Evolutionary conservation across 2,797 vertebrate genomes (phyloP).

Genomic region (Schizothorax lantsangensis): DNA sequence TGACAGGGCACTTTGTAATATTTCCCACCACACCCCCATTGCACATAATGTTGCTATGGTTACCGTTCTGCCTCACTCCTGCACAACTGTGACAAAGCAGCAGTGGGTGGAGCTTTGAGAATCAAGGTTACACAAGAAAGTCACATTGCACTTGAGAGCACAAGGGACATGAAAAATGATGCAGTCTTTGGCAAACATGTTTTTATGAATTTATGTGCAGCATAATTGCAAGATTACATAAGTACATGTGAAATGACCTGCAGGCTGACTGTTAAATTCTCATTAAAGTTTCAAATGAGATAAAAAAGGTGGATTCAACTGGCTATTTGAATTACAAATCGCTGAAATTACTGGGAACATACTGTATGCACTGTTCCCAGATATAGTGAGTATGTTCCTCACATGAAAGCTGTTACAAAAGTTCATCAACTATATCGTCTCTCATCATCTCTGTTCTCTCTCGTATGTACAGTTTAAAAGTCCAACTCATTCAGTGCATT

Average conservation of each 20-base stretch:
- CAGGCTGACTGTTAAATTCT: not conserved
- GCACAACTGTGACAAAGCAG: constrained; percentile 60
- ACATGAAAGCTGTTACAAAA: not conserved
- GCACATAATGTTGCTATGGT: constrained; percentile 67
- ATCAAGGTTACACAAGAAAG: constrained; percentile 51
- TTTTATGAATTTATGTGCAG: not conserved
- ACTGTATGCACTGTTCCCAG: not conserved
- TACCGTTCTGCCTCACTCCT: constrained; percentile 62
- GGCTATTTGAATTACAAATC: not conserved
- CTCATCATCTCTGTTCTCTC: not conserved
- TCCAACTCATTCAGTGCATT: not conserved
- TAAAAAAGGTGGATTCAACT: not conserved
- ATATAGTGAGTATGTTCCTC: not conserved
- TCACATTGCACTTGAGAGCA: constrained; percentile 43
- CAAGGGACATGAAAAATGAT: not conserved
- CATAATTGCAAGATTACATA: not conserved
- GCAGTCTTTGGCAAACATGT: not conserved
- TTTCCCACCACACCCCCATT: constrained; percentile 50
- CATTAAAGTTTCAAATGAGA: not conserved
- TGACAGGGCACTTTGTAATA: constrained; percentile 60
- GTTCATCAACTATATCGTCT: not conserved
- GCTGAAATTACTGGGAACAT: not conserved
- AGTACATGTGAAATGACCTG: not conserved
- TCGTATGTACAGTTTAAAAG: not conserved
- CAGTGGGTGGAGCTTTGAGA: constrained; percentile 54